Conservation (phyloP, 2,113 vertebrate species). For the Tursiops truncatus region DNA sequence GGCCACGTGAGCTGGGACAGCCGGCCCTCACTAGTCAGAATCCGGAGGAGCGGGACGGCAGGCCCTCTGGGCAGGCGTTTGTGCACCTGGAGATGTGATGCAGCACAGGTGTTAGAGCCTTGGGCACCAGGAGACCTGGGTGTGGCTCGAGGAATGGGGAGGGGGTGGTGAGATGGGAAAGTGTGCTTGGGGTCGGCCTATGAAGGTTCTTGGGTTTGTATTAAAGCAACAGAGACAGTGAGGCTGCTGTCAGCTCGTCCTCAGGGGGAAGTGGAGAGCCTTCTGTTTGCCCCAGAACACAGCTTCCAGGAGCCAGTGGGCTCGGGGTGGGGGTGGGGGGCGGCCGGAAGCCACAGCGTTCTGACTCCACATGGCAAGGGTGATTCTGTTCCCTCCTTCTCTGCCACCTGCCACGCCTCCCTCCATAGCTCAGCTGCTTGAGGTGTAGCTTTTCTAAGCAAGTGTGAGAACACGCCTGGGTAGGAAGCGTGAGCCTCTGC, state of each 20-base stretch:
- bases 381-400: not conserved
- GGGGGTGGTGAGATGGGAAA: not conserved
- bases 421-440: not conserved
- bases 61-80: not conserved
- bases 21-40: not conserved
- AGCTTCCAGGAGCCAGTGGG: not conserved
- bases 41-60: rapidly evolving
- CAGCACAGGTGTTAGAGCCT: rapidly evolving
- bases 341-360: not conserved
- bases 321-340: not conserved
- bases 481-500: not conserved
- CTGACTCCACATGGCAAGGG: rapidly evolving
- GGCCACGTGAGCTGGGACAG: not conserved
- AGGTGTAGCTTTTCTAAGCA: not conserved
- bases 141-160: not conserved
- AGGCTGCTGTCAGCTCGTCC: not conserved
- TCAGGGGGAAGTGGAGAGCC: not conserved
- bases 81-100: not conserved
- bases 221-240: not conserved
- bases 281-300: not conserved
- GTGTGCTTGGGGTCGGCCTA: rapidly evolving
- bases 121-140: rapidly evolving
- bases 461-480: not conserved
- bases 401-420: not conserved
- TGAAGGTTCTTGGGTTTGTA: not conserved